phyloP scores from a whole-genome alignment of 1,140 invertebrate genomes.

The Nasonia longicornis region DNA sequence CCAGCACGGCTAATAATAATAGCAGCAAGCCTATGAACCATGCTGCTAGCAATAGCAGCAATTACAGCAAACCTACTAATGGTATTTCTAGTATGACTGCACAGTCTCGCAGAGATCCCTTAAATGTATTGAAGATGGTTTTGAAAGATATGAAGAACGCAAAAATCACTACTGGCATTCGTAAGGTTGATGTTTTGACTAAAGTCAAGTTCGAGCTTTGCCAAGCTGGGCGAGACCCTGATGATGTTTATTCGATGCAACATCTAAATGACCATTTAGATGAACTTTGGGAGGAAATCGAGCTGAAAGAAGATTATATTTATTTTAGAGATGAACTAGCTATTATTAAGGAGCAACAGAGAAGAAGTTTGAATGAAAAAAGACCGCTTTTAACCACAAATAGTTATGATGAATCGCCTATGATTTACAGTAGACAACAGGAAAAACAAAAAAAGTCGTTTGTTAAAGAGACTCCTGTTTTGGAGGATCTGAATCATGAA shows the following conservation, averaged over 20 bases:
- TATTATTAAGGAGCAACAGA: neutral
- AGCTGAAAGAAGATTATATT: constrained; percentile 40
- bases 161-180: neutral
- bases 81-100: neutral
- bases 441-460: neutral
- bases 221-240: constrained; percentile 26
- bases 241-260: neutral
- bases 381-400: no score
- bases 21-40: neutral
- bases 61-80: neutral
- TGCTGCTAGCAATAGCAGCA: neutral
- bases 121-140: neutral
- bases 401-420: neutral
- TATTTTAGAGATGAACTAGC: constrained; percentile 44
- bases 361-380: neutral
- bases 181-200: constrained; percentile 18
- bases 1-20: no score
- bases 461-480: neutral
- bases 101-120: neutral
- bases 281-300: constrained; percentile 48
- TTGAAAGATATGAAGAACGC: neutral
- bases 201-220: neutral
- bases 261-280: constrained; percentile 42
- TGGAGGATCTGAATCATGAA: neutral
- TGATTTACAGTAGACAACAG: neutral